phyloP scores from a whole-genome alignment of 2,113 vertebrate species.

The Sciurus niger region DNA sequence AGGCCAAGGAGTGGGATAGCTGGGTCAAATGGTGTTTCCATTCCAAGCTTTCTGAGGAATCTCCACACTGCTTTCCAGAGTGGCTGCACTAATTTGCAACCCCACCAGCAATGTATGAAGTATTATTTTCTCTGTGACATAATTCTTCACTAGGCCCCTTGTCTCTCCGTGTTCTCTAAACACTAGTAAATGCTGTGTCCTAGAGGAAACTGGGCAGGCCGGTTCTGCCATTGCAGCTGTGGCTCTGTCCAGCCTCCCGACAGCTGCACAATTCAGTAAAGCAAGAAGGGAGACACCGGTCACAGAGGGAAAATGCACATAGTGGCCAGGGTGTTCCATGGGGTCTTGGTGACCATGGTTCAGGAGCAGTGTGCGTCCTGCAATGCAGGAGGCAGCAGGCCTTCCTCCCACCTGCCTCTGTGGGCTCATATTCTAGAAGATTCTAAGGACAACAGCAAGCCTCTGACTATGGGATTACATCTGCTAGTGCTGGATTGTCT shows the following conservation, averaged over 20 bases:
- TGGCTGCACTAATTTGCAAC: no score
- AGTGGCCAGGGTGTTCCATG: neutral
- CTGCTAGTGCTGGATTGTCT: neutral
- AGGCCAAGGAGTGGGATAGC: no score
- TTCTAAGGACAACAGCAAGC: neutral
- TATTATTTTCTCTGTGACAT: neutral
- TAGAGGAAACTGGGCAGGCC: neutral
- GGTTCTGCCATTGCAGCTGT: neutral
- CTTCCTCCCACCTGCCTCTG: neutral
- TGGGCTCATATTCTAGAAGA: neutral
- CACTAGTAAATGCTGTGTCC: neutral
- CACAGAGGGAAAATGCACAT: neutral
- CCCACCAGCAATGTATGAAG: no score
- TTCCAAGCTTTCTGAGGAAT: no score
- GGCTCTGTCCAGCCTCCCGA: neutral
- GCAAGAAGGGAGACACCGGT: neutral
- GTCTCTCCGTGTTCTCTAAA: neutral
- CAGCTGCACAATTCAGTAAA: neutral
- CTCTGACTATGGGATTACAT: neutral
- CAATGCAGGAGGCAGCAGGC: accelerated
- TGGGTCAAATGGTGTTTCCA: no score
- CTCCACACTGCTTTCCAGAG: no score
- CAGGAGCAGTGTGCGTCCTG: neutral
- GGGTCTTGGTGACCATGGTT: neutral
- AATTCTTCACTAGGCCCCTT: neutral